Evolutionary conservation across 1,140 invertebrate genomes (phyloP), one percentile per base, ranked within the genome.

Genomic region (Hylaeus anthracinus): DNA sequence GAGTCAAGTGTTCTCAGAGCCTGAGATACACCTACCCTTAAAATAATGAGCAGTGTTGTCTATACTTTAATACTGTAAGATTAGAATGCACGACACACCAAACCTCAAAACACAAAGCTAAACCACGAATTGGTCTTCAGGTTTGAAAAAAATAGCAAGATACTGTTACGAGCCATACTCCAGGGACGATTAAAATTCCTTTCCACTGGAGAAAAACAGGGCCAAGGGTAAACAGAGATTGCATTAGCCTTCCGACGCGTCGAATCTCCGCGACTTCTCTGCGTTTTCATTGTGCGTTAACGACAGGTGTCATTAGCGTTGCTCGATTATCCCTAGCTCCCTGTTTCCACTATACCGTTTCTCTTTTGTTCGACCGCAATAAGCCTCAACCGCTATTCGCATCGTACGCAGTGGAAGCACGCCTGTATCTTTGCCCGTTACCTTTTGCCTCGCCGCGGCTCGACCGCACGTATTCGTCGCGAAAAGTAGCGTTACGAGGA

Each of bases 241-340:
- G 43, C 43, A 39, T 37, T 48, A 61, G 37, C 37, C 37, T 53
- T 53, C 14, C 12, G 14, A 37, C 12, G 51, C 51, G 51, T 51
- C 51, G 51, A 9, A 51, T 51, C 51, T 51, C 51, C 10, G 37
- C 9, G 8, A 61, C 60, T 73, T 63, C 45, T 60, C 45, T 60
- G 51, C 37, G 61, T 74, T 74, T 65, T 65, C 60, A 74, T 74
- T 26, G 48, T 26, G 51, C 45, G 48, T 65, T 60, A 60, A 72
- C 41, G 39, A 72, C 61, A 74, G 72, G 48, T 74, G 72, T 53
- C 61, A 41, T 74, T 74, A 63, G 65, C 48, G 61, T 58, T 6
- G 41, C 71, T 61, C 56, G 55, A 60, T 72, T 61, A 72, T 72
- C 71, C 26, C 26, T 61, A 41, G 71, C 60, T 60, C 43, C 41